Base-by-base conservation (phyloP, 1,140 invertebrate genomes). In the Dinothrombium tinctorium region DNA sequence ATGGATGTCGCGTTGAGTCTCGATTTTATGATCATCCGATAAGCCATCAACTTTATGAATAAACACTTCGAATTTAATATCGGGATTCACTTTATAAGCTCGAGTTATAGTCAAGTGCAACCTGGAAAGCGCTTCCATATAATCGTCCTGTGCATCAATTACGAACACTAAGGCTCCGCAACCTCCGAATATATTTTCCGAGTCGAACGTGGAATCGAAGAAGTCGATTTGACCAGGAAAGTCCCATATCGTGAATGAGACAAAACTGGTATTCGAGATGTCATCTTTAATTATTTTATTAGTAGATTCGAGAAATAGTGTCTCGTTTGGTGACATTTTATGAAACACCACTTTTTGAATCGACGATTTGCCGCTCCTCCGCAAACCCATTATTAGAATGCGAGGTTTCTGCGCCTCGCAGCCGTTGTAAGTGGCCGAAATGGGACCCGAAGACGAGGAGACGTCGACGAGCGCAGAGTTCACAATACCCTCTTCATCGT, bases 271-370 rank as follows among this genome's bases (percentile, higher is more conserved):
- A 56, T 94, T 92, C 48, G 86, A 63, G 24, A 69, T 65, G 58
- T 65, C 84, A 63, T 96, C 87, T 66, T 94, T 95, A 3, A 90
- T 79, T 49, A 98, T 89, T 68, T 95, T 89, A 56, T 90, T 94
- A 41, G 90, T 99, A 49, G 84, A 90, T 60, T 96, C 92, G 28
- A 98, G 62, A 53, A 98, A 98, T n/a, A 99, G 62, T 3, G 94
- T 99, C 64, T 99, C 92, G 64, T 96, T 98, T 7, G 94, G 94
- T 9, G 89, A 92, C 82, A 98, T 96, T 67, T 99, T 98, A 55
- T 98, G 90, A 62, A 99, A 99, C 11, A 99, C 92, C 7, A 99
- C 94, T 68, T 98, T 98, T 58, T 95, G 84, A 55, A 99, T 99
- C 2, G 92, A 98, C n/a, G 90, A 95, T 63, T 99, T 99, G 43